Evolutionary conservation across 1,140 invertebrate genomes (phyloP), one percentile per base, ranked within the genome.

Genomic region (Mycetomoellerius zeteki): DNA sequence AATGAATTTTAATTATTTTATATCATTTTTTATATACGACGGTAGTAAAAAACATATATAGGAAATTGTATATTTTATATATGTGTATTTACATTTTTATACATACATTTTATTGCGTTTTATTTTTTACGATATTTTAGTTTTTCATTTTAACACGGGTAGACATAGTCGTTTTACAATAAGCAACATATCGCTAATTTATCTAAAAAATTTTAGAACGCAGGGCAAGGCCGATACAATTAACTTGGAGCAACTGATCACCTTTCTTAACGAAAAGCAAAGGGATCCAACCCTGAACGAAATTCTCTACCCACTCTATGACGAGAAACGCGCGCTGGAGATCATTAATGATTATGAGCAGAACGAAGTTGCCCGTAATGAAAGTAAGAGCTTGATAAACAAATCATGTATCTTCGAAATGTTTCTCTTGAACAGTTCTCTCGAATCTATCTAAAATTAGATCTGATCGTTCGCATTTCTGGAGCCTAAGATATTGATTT

Each of bases 271-370:
- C 95, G 99, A 99, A 95, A 99, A 99, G 94, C 99, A 99, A 95
- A 96, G 99, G 85, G 99, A 99, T 96, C 99, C 99, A 3, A 97
- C 99, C 52, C 96, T 99, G 67, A 99, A 99, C 96, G 99, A 99
- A 96, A 99, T 99, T 94, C 96, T 99, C 14, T 99, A 99, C 96
- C 99, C 99, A 4, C 96, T 99, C 47, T 99, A 99, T 94, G 99
- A 99, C 94, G 98, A 99, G 90, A 99, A 99, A 94, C 96, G 99
- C 92, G 98, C 98, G 7, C 95, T 96, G 67, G 98, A 99, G 95
- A 99, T 99, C 89, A 99, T 99, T 90, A 97, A 97, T 72, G 98
- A 98, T 65, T 99, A 99, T 94, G 99, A 99, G 95, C 97, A 97
- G 91, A 97, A 99, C 93, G 97, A 98, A 91, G 97, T 97, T 58